Conservation (phyloP, 2,113 vertebrate genomes). For the Pristiophorus japonicus region DNA sequence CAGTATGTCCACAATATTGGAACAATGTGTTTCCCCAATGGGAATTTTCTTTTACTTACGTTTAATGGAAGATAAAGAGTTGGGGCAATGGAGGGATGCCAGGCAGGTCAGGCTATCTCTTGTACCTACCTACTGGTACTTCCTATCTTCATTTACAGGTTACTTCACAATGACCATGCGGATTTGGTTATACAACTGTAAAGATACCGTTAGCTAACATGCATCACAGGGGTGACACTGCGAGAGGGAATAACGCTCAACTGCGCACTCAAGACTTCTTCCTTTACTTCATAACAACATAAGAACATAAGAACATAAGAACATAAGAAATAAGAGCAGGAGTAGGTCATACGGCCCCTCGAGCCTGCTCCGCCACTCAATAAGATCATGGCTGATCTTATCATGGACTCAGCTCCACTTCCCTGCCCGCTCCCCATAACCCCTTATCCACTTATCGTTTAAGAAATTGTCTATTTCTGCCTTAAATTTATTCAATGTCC, state of each 20-base stretch:
- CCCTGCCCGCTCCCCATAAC: no score
- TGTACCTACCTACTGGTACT: not conserved
- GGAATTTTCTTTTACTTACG: not conserved
- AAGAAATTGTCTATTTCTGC: no score
- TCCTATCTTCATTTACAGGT: not conserved
- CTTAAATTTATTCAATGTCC: no score
- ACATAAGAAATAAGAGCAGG: no score
- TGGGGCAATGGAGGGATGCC: not conserved
- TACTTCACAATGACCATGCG: not conserved
- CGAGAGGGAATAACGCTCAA: not conserved
- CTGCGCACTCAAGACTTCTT: not conserved
- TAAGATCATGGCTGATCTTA: no score
- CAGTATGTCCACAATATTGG: not conserved
- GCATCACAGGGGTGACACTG: not conserved
- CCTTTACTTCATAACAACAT: not conserved
- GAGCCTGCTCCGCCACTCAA: no score
- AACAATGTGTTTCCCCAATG: not conserved
- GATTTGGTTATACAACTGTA: not conserved
- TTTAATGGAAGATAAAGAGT: not conserved
- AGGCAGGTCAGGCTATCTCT: not conserved
- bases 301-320: no score
- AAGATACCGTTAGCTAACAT: no score
- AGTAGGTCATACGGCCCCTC: no score
- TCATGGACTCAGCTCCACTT: no score
- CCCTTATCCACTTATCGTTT: no score